Base-by-base conservation (phyloP, 2,888 invertebrate genomes). In the Iselma pallidipennis region DNA sequence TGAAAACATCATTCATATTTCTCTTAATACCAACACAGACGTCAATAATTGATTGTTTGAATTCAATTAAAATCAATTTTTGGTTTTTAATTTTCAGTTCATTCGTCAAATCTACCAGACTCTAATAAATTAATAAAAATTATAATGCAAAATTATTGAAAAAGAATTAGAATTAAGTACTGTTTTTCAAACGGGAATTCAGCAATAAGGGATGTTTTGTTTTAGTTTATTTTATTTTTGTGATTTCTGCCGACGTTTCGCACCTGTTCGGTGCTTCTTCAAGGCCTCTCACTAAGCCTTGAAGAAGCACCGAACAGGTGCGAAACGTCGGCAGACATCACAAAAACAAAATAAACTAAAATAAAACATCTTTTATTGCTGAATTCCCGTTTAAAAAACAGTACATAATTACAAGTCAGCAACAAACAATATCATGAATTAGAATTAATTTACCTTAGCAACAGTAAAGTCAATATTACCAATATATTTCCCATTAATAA, bases 381-480 rank as follows among this genome's bases (percentile, higher is more conserved):
- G n/a, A n/a, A n/a, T n/a, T n/a, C n/a, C n/a, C n/a, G n/a, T n/a
- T n/a, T n/a, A n/a, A n/a, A n/a, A n/a, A n/a, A n/a, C n/a, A n/a
- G n/a, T n/a, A 10, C 21, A 10, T 50, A 25, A 14, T 19, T 21
- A n/a, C n/a, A 4, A 45, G 42, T 3, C 14, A 5, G 5, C 14
- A 4, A 42, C 14, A 5, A 2, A 49, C 3, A 21, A 45, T 7
- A 45, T 21, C 12, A 45, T 4, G 14, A 49, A 49, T 49, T n/a
- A 21, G n/a, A 26, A 29, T 16, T 16, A 1, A 12, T 0, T 79
- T 81, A 87, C 88, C 80, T 85, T 83, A 12, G 85, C 87, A 9
- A 87, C 86, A 1, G 88, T 88, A 4, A 84, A 83, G 75, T 89
- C 89, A 66, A 88, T 86, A 67, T 83, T 83, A 55, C 81, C 82